phyloP scores from a whole-genome alignment of 2,888 invertebrate genomes.

The Horisme vitalbata region DNA sequence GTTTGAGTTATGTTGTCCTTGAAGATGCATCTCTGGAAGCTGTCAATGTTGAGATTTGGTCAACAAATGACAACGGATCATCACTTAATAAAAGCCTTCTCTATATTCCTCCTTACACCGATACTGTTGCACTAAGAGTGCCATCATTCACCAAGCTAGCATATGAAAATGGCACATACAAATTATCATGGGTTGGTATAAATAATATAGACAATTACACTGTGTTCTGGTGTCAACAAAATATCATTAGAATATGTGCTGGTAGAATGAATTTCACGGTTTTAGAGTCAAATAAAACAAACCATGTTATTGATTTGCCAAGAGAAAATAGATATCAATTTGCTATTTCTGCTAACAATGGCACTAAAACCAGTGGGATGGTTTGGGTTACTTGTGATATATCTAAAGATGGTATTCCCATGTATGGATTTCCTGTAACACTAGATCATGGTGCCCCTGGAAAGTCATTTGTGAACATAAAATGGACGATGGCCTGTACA shows the following conservation, averaged over 20 bases:
- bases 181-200: constrained; percentile 88
- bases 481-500: constrained; percentile 90
- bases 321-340: constrained; percentile 86
- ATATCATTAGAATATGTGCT: constrained; percentile 77
- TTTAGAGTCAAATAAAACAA: constrained; percentile 58
- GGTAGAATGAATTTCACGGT: constrained; percentile 74
- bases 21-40: constrained; percentile 69
- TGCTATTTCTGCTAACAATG: constrained; percentile 91
- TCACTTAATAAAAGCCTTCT: constrained; percentile 83
- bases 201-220: constrained; percentile 86
- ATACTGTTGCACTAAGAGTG: constrained; percentile 75
- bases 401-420: constrained; percentile 69
- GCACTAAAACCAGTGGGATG: constrained; percentile 90
- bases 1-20: constrained; percentile 84
- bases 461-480: constrained; percentile 75
- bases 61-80: constrained; percentile 83
- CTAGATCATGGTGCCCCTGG: constrained; percentile 62
- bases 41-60: constrained; percentile 81
- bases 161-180: constrained; percentile 87
- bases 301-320: constrained; percentile 84
- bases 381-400: constrained; percentile 90
- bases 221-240: constrained; percentile 89
- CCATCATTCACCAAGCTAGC: constrained; percentile 87
- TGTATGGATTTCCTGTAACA: constrained; percentile 80
- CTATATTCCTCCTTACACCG: constrained; percentile 81